These are phyloP conservation scores for Rhabdophis nuchalis DNA, from an alignment of 2,797 vertebrate genomes.

Conservation along the genomic window DNA sequence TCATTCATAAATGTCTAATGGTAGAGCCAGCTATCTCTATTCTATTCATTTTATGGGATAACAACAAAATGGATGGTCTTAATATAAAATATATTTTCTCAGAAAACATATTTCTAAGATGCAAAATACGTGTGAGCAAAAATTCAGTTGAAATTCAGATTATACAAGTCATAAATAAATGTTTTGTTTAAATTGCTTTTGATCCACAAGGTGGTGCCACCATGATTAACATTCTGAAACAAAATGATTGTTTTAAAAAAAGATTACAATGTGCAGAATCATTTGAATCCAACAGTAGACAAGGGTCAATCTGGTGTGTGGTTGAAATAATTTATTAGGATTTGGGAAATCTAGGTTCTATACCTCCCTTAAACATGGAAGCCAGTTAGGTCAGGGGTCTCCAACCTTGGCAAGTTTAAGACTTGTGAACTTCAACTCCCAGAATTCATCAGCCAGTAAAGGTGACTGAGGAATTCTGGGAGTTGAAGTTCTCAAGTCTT, in stretches of 20 bases:
- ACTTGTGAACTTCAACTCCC: too few species aligned
- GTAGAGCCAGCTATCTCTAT: background rate
- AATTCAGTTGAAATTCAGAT: background rate
- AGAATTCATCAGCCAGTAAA: too few species aligned
- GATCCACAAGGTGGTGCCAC: slow-evolving; percentile 30
- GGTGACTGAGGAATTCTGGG: too few species aligned
- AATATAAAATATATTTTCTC: background rate
- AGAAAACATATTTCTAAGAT: background rate
- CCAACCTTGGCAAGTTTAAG: too few species aligned
- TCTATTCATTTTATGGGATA: background rate
- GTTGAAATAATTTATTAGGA: background rate
- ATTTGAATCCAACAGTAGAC: background rate
- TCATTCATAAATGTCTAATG: background rate
- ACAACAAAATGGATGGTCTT: background rate
- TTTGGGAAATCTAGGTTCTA: background rate
- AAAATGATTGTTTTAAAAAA: background rate
- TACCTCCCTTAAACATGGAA: background rate
- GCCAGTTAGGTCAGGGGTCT: background rate
- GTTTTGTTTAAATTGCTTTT: background rate
- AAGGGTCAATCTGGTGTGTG: background rate
- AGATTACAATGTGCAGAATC: background rate
- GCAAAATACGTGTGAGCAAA: background rate
- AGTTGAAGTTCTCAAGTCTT: too few species aligned
- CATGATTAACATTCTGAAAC: background rate
- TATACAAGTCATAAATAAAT: background rate